These are phyloP conservation scores for Linepithema humile DNA, from an alignment of 1,140 invertebrate species.

Conservation along the genomic window DNA sequence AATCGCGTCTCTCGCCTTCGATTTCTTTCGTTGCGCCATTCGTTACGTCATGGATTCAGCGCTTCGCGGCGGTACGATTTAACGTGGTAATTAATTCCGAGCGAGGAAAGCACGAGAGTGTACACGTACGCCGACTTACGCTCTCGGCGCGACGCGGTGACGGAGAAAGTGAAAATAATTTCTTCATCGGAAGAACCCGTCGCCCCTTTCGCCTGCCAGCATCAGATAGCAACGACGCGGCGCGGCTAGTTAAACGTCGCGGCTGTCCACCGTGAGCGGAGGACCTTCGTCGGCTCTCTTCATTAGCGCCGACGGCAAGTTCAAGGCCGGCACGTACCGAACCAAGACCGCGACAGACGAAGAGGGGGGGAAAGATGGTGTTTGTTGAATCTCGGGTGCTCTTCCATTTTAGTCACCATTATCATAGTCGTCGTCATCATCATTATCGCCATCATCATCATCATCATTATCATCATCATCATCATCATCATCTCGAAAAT, in stretches of 20 bases:
- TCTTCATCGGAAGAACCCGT: slow-evolving; percentile 48
- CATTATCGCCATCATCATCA: slow-evolving; percentile 38
- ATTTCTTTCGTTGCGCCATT: slow-evolving; percentile 43
- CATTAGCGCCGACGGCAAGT: slow-evolving; percentile 65
- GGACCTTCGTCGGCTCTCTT: slow-evolving; percentile 52
- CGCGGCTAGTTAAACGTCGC: slow-evolving; percentile 55
- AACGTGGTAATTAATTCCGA: slow-evolving; percentile 45
- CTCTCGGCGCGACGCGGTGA: slow-evolving; percentile 8
- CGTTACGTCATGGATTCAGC: slow-evolving; percentile 36
- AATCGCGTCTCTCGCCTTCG: background rate
- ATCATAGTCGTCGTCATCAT: background rate
- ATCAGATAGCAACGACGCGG: slow-evolving; percentile 33
- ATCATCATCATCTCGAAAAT: slow-evolving; percentile 62
- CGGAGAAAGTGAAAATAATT: slow-evolving; percentile 66
- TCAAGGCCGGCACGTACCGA: slow-evolving; percentile 62
- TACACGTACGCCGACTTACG: slow-evolving; percentile 37
- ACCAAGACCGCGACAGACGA: background rate
- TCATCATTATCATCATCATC: slow-evolving; percentile 43
- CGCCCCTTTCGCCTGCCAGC: slow-evolving; percentile 35
- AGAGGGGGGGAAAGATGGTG: background rate
- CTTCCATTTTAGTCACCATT: slow-evolving; percentile 33
- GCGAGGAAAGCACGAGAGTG: slow-evolving; percentile 13
- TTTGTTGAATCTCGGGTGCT: background rate
- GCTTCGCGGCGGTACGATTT: slow-evolving; percentile 18
- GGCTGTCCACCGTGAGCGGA: slow-evolving; percentile 44